Evolutionary conservation across 1,140 invertebrate genomes (phyloP).

Genomic region (Orchestia grillus): DNA sequence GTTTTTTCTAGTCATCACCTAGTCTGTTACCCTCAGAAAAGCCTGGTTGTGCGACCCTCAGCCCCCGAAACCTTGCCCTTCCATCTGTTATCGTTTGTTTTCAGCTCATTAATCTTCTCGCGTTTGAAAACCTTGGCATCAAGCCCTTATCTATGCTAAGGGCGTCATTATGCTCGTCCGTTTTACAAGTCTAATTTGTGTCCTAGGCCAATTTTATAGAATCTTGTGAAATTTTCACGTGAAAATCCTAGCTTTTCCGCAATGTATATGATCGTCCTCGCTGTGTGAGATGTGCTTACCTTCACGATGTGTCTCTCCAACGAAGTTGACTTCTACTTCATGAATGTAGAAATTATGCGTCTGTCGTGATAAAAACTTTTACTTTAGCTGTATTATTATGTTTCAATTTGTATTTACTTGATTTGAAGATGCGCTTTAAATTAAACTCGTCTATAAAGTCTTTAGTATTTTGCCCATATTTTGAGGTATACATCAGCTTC

Average conservation of each 20-base stretch:
- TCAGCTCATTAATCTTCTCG: background rate
- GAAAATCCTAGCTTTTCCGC: too few species aligned
- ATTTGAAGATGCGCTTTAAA: background rate
- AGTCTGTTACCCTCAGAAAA: background rate
- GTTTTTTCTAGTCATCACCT: background rate
- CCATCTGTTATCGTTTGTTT: background rate
- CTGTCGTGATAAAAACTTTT: background rate
- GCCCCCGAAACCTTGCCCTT: background rate
- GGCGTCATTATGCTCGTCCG: background rate
- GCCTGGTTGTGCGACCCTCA: background rate
- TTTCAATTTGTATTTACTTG: background rate
- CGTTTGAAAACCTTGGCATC: background rate
- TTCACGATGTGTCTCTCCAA: background rate
- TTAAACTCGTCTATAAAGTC: background rate
- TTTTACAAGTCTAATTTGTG: background rate
- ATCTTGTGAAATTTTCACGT: background rate
- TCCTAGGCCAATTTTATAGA: background rate
- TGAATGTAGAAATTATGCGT: background rate
- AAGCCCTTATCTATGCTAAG: background rate
- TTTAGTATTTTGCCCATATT: background rate
- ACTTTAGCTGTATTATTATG: background rate
- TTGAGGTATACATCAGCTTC: background rate
- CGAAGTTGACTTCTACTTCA: background rate
- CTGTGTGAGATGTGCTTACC: background rate
- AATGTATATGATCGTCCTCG: background rate